Base-by-base conservation (phyloP, 2,888 invertebrate species). In the Eupithecia dodoneata region DNA sequence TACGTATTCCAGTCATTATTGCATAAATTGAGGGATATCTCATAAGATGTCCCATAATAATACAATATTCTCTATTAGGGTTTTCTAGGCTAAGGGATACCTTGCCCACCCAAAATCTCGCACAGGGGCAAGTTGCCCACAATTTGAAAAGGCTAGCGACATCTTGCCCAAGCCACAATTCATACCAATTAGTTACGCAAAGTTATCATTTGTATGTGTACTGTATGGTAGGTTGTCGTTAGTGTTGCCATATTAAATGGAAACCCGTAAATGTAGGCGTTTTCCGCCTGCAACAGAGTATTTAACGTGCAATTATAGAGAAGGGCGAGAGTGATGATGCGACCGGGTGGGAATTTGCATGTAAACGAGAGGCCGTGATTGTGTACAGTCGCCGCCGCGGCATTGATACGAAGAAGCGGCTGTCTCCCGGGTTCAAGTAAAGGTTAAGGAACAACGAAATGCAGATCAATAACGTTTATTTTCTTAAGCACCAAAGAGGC, bases 311-410 rank as follows among this genome's bases (percentile, higher is more conserved):
- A 77, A 79, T 80, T 77, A 79, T 67, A 77, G 70, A 77, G 70
- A 41, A 42, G 73, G 75, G 79, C 74, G 77, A 66, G 79, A 75
- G 75, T 75, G 76, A 72, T 75, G 76, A 74, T 75, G 73, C 69
- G 74, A 71, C 71, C 75, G 79, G 80, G 74, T 71, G 79, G 70
- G 73, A 83, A 93, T 93, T 91, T 89, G 89, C 92, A 92, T 91
- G 85, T 87, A 90, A 90, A 92, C 87, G 89, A 91, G 86, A 81
- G 78, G 71, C 83, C 82, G 81, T 89, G 87, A 91, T 90, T 87
- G 86, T 80, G 84, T 88, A 87, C 85, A 66, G 59, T 45, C 30
- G 49, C 52, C 76, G 81, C 85, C 84, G 74, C 83, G 79, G 63
- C 69, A 66, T 65, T 55, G 45, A 76, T 59, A 47, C 7, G 10